Base-by-base conservation (phyloP, 2,888 invertebrate species). In the Celastrina argiolus region DNA sequence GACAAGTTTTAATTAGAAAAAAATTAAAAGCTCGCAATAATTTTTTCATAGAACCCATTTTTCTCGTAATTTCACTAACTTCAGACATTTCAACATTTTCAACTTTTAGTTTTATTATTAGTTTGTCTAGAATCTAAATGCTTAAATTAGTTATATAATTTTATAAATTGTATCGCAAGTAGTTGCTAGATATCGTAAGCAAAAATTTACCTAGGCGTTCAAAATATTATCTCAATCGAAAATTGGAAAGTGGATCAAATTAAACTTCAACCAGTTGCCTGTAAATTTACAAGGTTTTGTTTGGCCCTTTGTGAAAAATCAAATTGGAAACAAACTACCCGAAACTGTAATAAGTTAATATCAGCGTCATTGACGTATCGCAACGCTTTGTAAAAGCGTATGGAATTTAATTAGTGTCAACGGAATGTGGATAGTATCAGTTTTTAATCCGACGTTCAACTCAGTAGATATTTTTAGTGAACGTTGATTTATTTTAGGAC, bases 401-500 rank as follows among this genome's bases (percentile, higher is more conserved):
- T 61, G 18, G 34, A 59, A 59, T 59, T 59, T 39, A 65, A 56
- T 65, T 36, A 22, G 58, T 34, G 22, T 18, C 34, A 61, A 34
- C 36, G 22, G 61, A 4, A 36, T 61, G 63, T 67, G 28, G 58
- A 66, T 69, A 68, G 76, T 79, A 81, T 81, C 83, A 85, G 83
- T 84, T 84, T 84, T 79, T 79, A 81, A 87, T 85, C 84, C 84
- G 85, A 80, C 81, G 81, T 81, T 81, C 80, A 81, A 79, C 83
- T 87, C 87, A 82, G 84, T 81, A 80, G 84, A 34, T 84, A 85
- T 88, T 88, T 88, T 88, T 83, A 86, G 83, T 78, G 78, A 76
- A 80, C 78, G 78, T 79, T 89, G 89, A 90, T 89, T 88, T 89
- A 90, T 88, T 84, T 81, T 73, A 77, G 78, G 84, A 87, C 88